Evolutionary conservation across 2,888 invertebrate genomes (phyloP), one percentile per base, ranked within the genome.

Genomic region (Andrena fulva): DNA sequence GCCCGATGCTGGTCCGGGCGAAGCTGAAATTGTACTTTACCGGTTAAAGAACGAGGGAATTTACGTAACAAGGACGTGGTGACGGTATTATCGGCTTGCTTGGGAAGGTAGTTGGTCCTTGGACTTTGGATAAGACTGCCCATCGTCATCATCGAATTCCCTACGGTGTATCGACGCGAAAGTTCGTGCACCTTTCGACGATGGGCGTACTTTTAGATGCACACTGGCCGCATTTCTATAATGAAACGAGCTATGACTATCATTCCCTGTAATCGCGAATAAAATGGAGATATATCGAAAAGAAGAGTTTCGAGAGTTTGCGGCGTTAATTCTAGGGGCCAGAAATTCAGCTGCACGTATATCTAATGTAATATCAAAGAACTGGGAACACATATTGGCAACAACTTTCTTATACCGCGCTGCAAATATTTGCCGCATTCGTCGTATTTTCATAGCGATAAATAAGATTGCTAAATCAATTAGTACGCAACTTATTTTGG

Each of bases 61-160:
- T 67, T 52, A 33, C 35, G 10, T 59, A 70, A 52, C 73, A 69
- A 82, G 76, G 76, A 67, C 70, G 33, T 68, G 70, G 31, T 33
- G 29, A 20, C 52, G 68, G 68, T 66, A 85, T 85, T 77, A 68
- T 60, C 42, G 64, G 60, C 35, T 48, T 16, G 52, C 29, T 62
- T 24, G n/a, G 20, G 29, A 20, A 33, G 42, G 42, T 42, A 12
- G 42, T 12, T 42, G 10, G 27, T 31, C 24, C 62, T 68, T 56
- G 54, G 71, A 78, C 78, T 70, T 85, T 76, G 76, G 35, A 29
- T 50, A 31, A 60, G 54, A 62, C 16, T 64, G 50, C 29, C 33
- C 60, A 69, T 10, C 33, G 10, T 48, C 67, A 77, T 35, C 62
- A 50, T 52, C 50, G 50, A 52, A 16, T 71, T 16, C 50, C 24